These are phyloP conservation scores for Syritta pipiens DNA, from an alignment of 2,888 invertebrate genomes.

Conservation along the genomic window DNA sequence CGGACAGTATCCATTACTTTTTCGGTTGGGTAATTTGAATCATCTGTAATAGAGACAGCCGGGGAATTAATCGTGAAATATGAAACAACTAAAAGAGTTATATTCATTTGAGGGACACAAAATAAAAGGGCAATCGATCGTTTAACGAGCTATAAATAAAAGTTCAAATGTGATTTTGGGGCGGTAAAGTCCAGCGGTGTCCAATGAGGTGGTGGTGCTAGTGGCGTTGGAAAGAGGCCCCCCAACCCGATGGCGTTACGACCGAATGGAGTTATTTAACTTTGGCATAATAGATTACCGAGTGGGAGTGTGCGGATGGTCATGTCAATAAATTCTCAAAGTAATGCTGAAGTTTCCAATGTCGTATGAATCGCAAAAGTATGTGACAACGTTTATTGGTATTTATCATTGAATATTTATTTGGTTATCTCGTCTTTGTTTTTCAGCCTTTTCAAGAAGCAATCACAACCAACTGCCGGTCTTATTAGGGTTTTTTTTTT, in stretches of 20 bases:
- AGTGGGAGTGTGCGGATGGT: slow-evolving; percentile 18
- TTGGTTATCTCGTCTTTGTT: background rate
- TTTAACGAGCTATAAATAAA: slow-evolving; percentile 50
- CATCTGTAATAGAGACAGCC: slow-evolving; percentile 53
- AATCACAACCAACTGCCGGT: slow-evolving; percentile 1
- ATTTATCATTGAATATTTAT: slow-evolving; percentile 55
- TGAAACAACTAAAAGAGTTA: slow-evolving; percentile 58
- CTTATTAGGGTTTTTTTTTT: background rate
- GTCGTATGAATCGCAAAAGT: slow-evolving; percentile 19
- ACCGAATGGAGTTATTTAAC: slow-evolving; percentile 36
- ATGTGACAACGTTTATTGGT: slow-evolving; percentile 44
- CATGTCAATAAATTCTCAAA: slow-evolving; percentile 40
- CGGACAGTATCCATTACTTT: slow-evolving; percentile 55
- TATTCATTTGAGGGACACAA: slow-evolving; percentile 47
- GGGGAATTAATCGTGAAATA: slow-evolving; percentile 57
- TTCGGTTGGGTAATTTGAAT: slow-evolving; percentile 56
- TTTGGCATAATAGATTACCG: slow-evolving; percentile 39
- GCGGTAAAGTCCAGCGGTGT: slow-evolving; percentile 24
- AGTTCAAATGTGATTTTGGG: slow-evolving; percentile 33
- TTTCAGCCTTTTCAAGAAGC: background rate
- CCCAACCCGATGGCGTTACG: slow-evolving; percentile 9
- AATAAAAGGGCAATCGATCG: slow-evolving; percentile 50
- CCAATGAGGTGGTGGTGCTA: background rate
- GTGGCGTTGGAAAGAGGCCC: background rate
- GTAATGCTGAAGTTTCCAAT: slow-evolving; percentile 42